Base-by-base conservation (phyloP, 2,113 vertebrate genomes). In the Phasianus colchicus region DNA sequence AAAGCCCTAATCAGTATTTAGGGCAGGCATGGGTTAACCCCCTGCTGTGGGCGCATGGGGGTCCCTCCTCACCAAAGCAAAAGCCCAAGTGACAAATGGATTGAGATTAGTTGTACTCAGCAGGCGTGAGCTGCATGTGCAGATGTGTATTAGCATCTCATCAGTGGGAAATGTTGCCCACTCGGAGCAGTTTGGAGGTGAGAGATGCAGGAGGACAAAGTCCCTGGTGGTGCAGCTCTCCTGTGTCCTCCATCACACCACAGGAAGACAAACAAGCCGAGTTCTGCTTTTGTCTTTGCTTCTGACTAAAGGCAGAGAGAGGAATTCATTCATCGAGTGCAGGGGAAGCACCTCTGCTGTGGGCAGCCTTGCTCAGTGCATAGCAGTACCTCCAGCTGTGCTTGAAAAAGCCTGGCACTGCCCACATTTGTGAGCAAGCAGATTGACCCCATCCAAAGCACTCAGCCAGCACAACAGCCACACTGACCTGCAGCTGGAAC, bases 141-240 rank as follows among this genome's bases (percentile, higher is more conserved):
- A 3, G 89, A 36, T 45, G 10, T 11, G 0, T 9, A 90, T 89
- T 65, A 87, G 94, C 92, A 95, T 93, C 94, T 90, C 90, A 83
- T 69, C 76, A 40, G 29, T 27, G 48, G 65, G 52, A 93, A 86
- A 29, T 9, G 18, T 74, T 94, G 95, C 90, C 88, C 79, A 73
- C 52, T 57, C 50, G 2, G 63, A 77, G 73, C 88, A 48, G 60
- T 3, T 11, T 69, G 77, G 80, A 94, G 86, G 80, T 92, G 93
- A 92, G 88, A 91, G 94, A 94, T 93, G 77, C 14, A 45, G 17
- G 92, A 93, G 90, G 91, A 92, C 89, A 95, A 70, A 73, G 58
- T 29, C 83, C 50, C 86, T 40, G 0, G 0, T 1, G 13, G 52
- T 57, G 89, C 94, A 93, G 88, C 80, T 75, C 81, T 95, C 66